Evolutionary conservation across 2,888 invertebrate species (phyloP).

Genomic region (Brachylomia viminalis): DNA sequence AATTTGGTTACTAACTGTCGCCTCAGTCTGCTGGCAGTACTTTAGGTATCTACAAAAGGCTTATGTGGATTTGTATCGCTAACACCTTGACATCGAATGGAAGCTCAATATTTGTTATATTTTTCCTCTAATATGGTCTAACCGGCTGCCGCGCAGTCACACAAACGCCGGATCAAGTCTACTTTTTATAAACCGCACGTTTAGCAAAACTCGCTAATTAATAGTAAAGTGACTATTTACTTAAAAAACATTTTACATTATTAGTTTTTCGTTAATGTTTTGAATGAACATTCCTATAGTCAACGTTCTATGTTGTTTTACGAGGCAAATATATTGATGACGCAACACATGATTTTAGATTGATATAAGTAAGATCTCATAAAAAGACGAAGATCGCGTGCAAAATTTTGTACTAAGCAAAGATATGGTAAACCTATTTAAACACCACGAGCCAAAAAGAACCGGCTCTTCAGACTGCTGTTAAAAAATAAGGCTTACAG

Average conservation of each 20-base stretch:
- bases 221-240: neutral
- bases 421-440: neutral
- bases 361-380: neutral
- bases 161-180: neutral
- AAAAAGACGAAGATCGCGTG: neutral
- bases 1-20: conserved; percentile 61
- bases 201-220: neutral
- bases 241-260: neutral
- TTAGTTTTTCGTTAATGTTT: neutral
- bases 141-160: neutral
- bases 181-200: neutral
- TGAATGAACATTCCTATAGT: neutral
- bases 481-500: neutral
- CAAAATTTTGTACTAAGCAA: neutral
- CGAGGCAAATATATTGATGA: neutral
- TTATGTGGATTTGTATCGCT: neutral
- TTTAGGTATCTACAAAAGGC: neutral
- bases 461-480: neutral
- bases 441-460: neutral
- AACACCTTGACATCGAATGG: neutral
- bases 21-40: neutral
- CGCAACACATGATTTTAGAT: neutral
- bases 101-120: neutral
- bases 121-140: neutral
- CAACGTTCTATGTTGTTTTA: neutral